These are phyloP conservation scores for Plagodis pulveraria DNA, from an alignment of 2,888 invertebrate genomes.

Conservation along the genomic window DNA sequence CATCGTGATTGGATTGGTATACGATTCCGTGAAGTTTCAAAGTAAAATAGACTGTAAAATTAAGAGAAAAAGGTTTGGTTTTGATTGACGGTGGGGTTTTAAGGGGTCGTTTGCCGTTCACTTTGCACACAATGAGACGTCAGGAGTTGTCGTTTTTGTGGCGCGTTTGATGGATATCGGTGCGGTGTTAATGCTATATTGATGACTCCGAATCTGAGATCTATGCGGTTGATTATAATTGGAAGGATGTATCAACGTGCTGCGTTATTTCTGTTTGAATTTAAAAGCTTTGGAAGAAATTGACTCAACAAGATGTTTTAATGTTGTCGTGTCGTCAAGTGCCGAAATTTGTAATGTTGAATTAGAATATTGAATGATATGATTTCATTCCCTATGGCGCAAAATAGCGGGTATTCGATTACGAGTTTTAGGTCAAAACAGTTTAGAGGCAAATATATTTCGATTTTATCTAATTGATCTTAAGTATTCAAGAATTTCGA, in stretches of 20 bases:
- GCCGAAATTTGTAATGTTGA: too few species aligned
- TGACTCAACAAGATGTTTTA: too few species aligned
- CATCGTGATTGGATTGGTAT: not conserved
- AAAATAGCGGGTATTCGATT: too few species aligned
- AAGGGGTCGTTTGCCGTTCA: constrained; percentile 56
- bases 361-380: too few species aligned
- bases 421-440: too few species aligned
- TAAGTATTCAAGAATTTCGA: too few species aligned
- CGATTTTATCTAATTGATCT: too few species aligned
- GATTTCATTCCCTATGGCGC: too few species aligned
- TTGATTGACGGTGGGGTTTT: constrained; percentile 34
- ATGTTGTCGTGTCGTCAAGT: too few species aligned
- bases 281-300: constrained; percentile 1
- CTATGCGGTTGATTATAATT: constrained; percentile 37
- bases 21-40: not conserved
- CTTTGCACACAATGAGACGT: constrained; percentile 71
- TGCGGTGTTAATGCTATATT: constrained; percentile 62
- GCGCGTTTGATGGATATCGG: constrained; percentile 60
- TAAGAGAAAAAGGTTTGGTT: constrained; percentile 42
- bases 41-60: constrained; percentile 3
- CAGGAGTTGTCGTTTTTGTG: constrained; percentile 63
- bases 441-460: too few species aligned
- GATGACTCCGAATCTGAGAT: constrained; percentile 46
- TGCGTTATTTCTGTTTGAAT: constrained; percentile 19
- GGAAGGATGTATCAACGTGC: constrained; percentile 29